Base-by-base conservation (phyloP, 2,888 invertebrate species). In the Temnothorax unifasciatus region DNA sequence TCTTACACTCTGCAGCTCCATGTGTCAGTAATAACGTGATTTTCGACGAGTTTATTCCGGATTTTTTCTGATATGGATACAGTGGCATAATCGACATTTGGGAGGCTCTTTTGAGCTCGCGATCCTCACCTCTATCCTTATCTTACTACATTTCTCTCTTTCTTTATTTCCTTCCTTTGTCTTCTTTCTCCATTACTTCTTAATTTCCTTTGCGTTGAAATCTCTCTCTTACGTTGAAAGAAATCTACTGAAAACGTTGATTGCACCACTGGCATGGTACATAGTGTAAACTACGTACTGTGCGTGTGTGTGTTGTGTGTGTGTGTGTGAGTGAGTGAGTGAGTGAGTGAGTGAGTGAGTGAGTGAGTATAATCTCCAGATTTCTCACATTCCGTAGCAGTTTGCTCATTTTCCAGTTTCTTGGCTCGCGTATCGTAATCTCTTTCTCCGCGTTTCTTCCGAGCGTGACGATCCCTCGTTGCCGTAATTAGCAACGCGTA, bases 341-440 rank as follows among this genome's bases (percentile, higher is more conserved):
- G 29, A 3, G 29, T 29, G 29, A 3, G 29, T 29, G 29, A 3
- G 2, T 29, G 29, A 3, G 29, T 29, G 29, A 2, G 29, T 3
- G 29, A 0, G 29, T 0, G 29, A 68, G 44, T 64, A 38, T 75
- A 79, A 44, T 83, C 82, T 77, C 71, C 83, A 68, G 82, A 83
- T 74, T 84, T 85, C 77, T 85, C 83, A 87, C 89, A 89, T 89
- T 89, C 87, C 89, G 79, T 73, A 85, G 44, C 77, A 52, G 25
- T 74, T 74, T 69, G 66, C 41, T 83, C 71, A 29, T 83, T 50
- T 66, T 59, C 52, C 38, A 54, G 63, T 54, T 54, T 21, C 21
- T 52, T 38, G 41, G 76, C 44, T 68, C 69, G 50, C 41, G 41
- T 57, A 29, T 34, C n/a, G 13, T 77, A 50, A 76, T 61, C 57